A percentile compares a stretch with the other conserved stretches of the same genome.
Evolutionary conservation across 2,888 invertebrate genomes (phyloP).

Genomic region (Mimumesa dahlbomi): DNA sequence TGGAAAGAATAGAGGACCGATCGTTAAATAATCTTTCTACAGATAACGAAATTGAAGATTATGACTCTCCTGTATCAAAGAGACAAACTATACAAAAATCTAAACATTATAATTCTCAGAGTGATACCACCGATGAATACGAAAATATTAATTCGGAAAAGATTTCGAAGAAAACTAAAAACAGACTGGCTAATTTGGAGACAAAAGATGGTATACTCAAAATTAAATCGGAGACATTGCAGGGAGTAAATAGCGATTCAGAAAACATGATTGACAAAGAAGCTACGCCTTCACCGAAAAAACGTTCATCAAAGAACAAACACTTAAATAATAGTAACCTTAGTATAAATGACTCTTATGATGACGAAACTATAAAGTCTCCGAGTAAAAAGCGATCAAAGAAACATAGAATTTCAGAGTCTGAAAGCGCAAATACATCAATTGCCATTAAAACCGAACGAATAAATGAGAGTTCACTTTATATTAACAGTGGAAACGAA

Average conservation of each 20-base stretch:
- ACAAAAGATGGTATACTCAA: neutral
- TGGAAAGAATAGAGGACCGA: neutral
- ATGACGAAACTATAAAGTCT: slow-evolving; percentile 6
- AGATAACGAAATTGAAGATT: neutral
- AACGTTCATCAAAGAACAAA: slow-evolving; percentile 8
- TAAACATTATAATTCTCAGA: neutral
- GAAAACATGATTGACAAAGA: neutral
- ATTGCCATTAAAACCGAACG: slow-evolving; percentile 22
- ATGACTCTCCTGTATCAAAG: neutral
- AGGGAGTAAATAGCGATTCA: neutral
- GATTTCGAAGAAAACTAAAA: neutral
- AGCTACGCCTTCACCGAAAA: neutral
- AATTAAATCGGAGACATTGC: slow-evolving; percentile 4
- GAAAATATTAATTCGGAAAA: neutral
- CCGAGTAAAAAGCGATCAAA: slow-evolving; percentile 22
- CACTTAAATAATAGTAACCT: neutral
- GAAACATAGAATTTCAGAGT: slow-evolving; percentile 1
- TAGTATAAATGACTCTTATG: slow-evolving; percentile 3
- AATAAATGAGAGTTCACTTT: neutral
- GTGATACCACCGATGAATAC: slow-evolving; percentile 8
- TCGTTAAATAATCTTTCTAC: neutral
- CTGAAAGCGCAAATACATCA: neutral
- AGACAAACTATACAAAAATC: slow-evolving; percentile 3
- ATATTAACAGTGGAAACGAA: neutral
- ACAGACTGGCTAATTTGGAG: neutral